A percentile compares a stretch with the other conserved stretches of the same genome.
Evolutionary conservation across 2,113 vertebrate species (phyloP).

Genomic region (cattle (Bos taurus)): DNA sequence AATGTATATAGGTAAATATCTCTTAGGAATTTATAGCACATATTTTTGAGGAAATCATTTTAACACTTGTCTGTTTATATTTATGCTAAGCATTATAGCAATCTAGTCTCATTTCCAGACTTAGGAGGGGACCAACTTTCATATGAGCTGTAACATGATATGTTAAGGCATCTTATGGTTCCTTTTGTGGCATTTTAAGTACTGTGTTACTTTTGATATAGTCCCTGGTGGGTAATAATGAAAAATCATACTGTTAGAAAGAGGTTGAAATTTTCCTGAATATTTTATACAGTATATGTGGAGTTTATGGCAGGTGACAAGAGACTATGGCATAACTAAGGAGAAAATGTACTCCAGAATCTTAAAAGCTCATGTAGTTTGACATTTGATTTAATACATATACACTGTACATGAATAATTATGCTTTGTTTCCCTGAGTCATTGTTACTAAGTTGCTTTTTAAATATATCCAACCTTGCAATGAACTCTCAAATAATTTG

Average conservation of each 20-base stretch:
- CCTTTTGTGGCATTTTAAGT: conserved; percentile 80
- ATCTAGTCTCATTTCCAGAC: conserved; percentile 35
- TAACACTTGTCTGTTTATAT: not conserved
- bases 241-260: conserved; percentile 73
- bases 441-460: conserved; percentile 52
- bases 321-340: not conserved
- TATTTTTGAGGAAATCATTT: not conserved
- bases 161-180: conserved; percentile 69
- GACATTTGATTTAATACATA: conserved; percentile 17
- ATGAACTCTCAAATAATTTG: conserved; percentile 45
- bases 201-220: conserved; percentile 78
- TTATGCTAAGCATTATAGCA: not conserved
- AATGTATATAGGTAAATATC: conserved; percentile 25
- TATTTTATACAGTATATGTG: conserved; percentile 28
- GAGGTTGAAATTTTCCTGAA: conserved; percentile 56
- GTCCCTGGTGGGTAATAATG: conserved; percentile 77
- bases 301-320: conserved; percentile 39
- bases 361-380: conserved; percentile 20
- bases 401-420: conserved; percentile 33
- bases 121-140: not conserved
- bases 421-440: not conserved
- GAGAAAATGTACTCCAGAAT: not conserved
- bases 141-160: conserved; percentile 68
- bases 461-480: conserved; percentile 38
- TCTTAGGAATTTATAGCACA: not conserved